Base-by-base conservation (phyloP, 1,140 invertebrate species). In the Drosophila saltans region DNA sequence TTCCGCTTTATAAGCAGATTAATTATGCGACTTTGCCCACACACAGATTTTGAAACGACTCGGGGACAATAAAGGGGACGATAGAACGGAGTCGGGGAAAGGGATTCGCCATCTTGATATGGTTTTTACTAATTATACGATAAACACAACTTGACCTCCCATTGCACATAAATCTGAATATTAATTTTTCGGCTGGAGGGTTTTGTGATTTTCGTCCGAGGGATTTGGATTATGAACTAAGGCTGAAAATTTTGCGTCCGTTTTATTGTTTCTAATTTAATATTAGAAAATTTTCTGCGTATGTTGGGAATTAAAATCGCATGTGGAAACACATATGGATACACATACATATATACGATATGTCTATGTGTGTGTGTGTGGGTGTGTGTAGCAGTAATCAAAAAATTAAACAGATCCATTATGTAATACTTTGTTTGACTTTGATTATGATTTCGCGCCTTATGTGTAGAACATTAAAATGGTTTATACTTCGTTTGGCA, bases 111-210 rank as follows among this genome's bases (percentile, higher is more conserved):
- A 45, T 28, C 30, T 33, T 48, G 65, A 64, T 66, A 11, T 59
- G 41, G 61, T 40, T 16, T 8, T 71, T 66, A 78, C 66, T 80
- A 80, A 78, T 80, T 80, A 80, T 77, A 56, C 78, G 78, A 80
- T 80, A 80, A 80, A 71, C 70, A 66, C 70, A 80, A 79, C 70
- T 80, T 80, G 78, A 74, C 77, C 77, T 66, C 69, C 16, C 24
- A 43, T 39, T 74, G 74, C 77, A 80, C 75, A 80, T 80, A 80
- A 80, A 80, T 80, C 78, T 80, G 75, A 78, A 80, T 80, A 80
- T 80, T 80, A 80, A 80, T 80, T 78, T 59, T 59, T 39, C 69
- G 39, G 69, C 55, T 57, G 24, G 36, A 36, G 24, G 1, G 10
- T 59, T 59, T 40, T 30, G 5, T 39, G 41, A 61, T 68, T 65